Base-by-base conservation (phyloP, 1,140 invertebrate genomes). In the Stegodyphus mimosarum region DNA sequence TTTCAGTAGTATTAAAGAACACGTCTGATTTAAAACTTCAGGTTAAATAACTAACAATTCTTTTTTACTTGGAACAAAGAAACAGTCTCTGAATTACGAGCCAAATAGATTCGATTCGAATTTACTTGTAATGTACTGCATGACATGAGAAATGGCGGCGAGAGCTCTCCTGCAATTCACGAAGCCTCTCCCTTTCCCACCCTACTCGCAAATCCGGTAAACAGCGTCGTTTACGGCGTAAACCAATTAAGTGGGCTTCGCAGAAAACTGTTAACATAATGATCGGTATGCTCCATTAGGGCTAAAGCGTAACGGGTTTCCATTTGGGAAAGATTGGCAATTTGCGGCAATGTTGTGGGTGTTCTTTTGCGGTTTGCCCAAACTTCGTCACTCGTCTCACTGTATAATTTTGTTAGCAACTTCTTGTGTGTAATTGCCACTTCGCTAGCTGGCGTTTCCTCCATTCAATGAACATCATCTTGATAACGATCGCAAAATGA, bases 241-340 rank as follows among this genome's bases (percentile, higher is more conserved):
- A 74, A 60, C 53, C 52, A 74, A 74, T 74, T 74, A 74, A 74
- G 52, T 55, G 18, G 33, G 51, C 72, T 74, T 74, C 52, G 51
- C 18, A 60, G 72, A 74, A 74, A 74, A 60, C 52, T 60, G 52
- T 74, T 74, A 74, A 74, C 72, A 74, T 74, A 74, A 74, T 74
- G 72, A 74, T 74, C 17, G 72, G 72, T 74, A 33, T 7, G 18
- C 51, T 74, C 72, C 72, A 74, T 74, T 74, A 60, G 17, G 17
- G 72, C 15, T 33, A 60, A 55, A 13, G 53, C 50, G n/a, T 6
- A 53, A 52, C 53, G 53, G 52, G 72, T 60, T 33, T 55, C 52
- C 72, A 55, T 74, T 60, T 33, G 52, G 52, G 3, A 6, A 17
- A 55, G 72, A 74, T 74, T 74, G 72, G 51, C 72, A 55, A 74